Conservation (phyloP, 2,888 invertebrate species). For the Acheta domesticus region DNA sequence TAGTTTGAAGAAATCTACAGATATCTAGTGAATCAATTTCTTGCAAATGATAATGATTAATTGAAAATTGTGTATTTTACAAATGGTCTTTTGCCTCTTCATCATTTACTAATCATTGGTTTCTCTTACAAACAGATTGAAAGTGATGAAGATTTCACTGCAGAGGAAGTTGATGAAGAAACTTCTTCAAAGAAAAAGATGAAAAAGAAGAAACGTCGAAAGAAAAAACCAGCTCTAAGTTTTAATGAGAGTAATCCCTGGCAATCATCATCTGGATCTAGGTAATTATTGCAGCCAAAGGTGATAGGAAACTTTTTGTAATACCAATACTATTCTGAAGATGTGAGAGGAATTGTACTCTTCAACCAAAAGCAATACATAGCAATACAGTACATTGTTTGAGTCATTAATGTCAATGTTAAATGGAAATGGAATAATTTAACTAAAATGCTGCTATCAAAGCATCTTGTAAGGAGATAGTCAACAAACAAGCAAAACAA, state of each 20-base stretch:
- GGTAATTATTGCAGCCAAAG: constrained; percentile 37
- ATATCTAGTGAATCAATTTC: neutral
- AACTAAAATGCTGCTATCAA: too few species aligned
- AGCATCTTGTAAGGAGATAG: too few species aligned
- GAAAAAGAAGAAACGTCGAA: constrained; percentile 45
- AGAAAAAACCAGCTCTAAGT: constrained; percentile 44
- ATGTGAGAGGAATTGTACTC: too few species aligned
- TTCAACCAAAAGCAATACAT: too few species aligned
- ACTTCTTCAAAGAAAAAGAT: constrained; percentile 43
- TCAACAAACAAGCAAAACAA: too few species aligned
- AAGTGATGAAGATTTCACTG: constrained; percentile 46
- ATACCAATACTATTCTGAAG: too few species aligned
- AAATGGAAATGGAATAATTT: too few species aligned
- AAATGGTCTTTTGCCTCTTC: neutral
- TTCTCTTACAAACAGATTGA: constrained; percentile 18
- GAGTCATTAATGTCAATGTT: too few species aligned
- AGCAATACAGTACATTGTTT: too few species aligned
- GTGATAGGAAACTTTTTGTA: too few species aligned
- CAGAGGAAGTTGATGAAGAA: constrained; percentile 48
- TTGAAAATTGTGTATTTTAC: neutral
- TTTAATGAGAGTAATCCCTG: constrained; percentile 57
- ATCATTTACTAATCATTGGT: neutral
- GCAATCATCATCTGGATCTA: constrained; percentile 58
- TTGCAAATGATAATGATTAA: too few species aligned
- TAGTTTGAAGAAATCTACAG: neutral